These are phyloP conservation scores for Phylloscopus whistleri DNA, from an alignment of 2,113 vertebrate genomes.

Conservation along the genomic window DNA sequence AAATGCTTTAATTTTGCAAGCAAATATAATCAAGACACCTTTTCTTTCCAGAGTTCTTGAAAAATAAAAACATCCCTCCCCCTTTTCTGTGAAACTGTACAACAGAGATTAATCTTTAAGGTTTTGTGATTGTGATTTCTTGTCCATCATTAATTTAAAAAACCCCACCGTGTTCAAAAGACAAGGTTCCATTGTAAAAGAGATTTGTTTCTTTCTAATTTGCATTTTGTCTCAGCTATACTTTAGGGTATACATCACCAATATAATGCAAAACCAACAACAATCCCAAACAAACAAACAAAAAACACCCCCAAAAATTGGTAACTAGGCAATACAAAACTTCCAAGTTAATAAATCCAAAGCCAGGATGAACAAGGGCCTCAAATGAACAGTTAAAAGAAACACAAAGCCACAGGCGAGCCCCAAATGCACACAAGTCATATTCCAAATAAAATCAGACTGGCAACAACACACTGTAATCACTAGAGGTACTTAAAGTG, in stretches of 20 bases:
- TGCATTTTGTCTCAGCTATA: not conserved
- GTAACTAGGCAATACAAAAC: not conserved
- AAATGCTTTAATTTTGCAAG: conserved; percentile 58
- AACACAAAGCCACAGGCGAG: not conserved
- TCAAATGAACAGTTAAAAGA: not conserved
- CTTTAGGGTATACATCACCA: not conserved
- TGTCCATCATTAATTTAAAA: not conserved
- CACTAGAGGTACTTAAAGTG: not conserved
- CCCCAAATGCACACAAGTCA: not conserved
- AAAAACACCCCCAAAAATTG: not conserved
- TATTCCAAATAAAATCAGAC: not conserved
- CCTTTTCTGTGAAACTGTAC: not conserved
- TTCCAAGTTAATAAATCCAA: not conserved
- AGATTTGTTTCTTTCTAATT: not conserved
- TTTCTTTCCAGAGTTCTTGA: not conserved
- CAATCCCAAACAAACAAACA: not conserved
- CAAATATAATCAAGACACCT: conserved; percentile 24
- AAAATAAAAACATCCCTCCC: not conserved
- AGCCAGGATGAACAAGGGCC: not conserved
- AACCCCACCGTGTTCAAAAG: not conserved
- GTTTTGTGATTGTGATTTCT: not conserved
- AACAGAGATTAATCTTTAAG: not conserved
- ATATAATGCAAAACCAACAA: not conserved
- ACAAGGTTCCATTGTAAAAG: not conserved
- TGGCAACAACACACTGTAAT: not conserved